Base-by-base conservation (phyloP, 2,888 invertebrate genomes). In the Thymelicus lineola region DNA sequence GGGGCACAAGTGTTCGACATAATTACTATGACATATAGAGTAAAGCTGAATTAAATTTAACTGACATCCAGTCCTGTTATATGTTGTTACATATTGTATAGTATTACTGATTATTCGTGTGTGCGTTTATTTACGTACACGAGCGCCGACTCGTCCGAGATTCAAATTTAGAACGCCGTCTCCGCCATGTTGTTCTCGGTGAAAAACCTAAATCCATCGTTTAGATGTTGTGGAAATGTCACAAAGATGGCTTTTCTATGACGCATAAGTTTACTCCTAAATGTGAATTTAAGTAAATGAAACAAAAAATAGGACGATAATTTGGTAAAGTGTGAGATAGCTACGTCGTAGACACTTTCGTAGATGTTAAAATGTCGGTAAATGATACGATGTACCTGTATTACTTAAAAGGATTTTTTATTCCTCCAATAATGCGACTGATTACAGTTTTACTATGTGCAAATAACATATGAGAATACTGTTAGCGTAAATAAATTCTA, bases 121-220 rank as follows among this genome's bases (percentile, higher is more conserved):
- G 93, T 93, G 93, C 89, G 93, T 93, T 93, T 93, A 93, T 93
- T 93, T 93, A 93, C 92, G 93, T 93, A 91, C 91, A 89, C 91
- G 90, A 92, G 93, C 93, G 91, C 92, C 93, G 92, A 93, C 93
- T 92, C 93, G 93, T 90, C 93, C 93, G 93, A 92, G 93, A 91
- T 93, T 91, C 93, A 92, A 93, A 93, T 89, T 90, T 93, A 93
- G 93, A 93, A 91, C 90, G 84, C 89, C 90, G 90, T 89, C 92
- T 89, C 92, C 93, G 93, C 93, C 93, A 93, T 93, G 93, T 93
- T 93, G 93, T 88, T 91, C 88, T 89, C 86, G 79, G 89, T 89
- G 92, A 90, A 92, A 93, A 93, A 91, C 88, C 90, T 89, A 91
- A 85, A 90, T 86, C 89, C 86, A 87, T 87, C 85, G 85, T 81